These are phyloP conservation scores for Graphium colonna DNA, from an alignment of 2,888 invertebrate species.

Conservation along the genomic window DNA sequence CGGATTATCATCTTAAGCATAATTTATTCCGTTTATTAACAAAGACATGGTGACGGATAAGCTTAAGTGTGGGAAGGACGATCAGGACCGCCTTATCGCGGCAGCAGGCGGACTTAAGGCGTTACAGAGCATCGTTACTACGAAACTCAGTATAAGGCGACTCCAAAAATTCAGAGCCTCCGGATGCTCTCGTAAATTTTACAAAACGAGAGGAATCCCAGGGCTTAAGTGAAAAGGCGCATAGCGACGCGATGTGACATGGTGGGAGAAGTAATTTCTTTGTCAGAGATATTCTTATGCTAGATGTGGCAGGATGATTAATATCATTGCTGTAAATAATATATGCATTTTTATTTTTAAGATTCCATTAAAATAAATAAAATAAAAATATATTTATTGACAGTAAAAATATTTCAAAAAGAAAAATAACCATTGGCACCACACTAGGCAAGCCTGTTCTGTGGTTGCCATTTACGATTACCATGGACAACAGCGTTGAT, in stretches of 20 bases:
- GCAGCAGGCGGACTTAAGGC: slow-evolving; percentile 15
- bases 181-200: slow-evolving; percentile 20
- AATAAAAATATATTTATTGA: too few relatives aligned
- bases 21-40: slow-evolving; percentile 17
- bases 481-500: too few relatives aligned
- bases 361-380: too few relatives aligned
- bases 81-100: slow-evolving; percentile 12
- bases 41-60: slow-evolving; percentile 9
- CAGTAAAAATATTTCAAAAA: too few relatives aligned
- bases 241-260: slow-evolving; percentile 16
- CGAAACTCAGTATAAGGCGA: neutral
- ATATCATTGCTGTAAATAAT: too few relatives aligned
- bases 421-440: too few relatives aligned
- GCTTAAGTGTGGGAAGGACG: slow-evolving; percentile 13
- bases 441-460: too few relatives aligned
- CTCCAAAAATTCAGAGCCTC: slow-evolving; percentile 20
- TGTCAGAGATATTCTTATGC: neutral
- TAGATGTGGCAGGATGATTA: slow-evolving; percentile 16
- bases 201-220: slow-evolving; percentile 17
- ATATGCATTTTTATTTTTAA: too few relatives aligned
- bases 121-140: slow-evolving; percentile 11
- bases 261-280: slow-evolving; percentile 15
- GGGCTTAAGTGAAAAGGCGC: slow-evolving; percentile 21
- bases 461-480: too few relatives aligned
- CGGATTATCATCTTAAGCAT: neutral